Evolutionary conservation across 2,113 vertebrate genomes (phyloP), one percentile per base, ranked within the genome.

Genomic region (Coptodon bakossiorum): DNA sequence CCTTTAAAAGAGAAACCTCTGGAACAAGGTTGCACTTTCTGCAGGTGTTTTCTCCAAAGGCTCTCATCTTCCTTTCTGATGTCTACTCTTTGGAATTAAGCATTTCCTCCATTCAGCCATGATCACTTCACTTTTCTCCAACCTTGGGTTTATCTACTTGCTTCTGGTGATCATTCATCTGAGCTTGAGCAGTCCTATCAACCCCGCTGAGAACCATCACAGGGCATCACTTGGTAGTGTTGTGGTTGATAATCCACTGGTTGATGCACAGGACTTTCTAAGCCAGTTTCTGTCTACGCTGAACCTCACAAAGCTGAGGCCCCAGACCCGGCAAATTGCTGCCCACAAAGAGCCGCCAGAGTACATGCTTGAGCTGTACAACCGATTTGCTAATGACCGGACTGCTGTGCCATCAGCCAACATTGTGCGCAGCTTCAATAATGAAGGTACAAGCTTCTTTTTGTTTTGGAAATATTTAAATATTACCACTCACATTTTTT

Each of bases 321-420:
- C 90, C 81, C 96, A 97, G 2, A 80, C 87, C 38, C 95, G 95
- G 11, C 94, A 97, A 61, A 92, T 93, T 0, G 61, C 83, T 7
- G 92, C 93, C 88, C 97, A 92, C 38, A 95, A 96, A 78, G 97
- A 99, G 73, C 96, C 98, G 0, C 97, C 98, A 10, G 98, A 99
- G 90, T 99, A 98, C 95, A 99, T 99, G 99, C 81, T 99, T 89
- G 98, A 99, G 90, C 97, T 99, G 59, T 99, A 99, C 94, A 97
- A 98, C 89, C 97, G 95, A 76, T 99, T 99, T 71, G 96, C 97
- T 57, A 97, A 95, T 0, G 98, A 99, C 87, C 97, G 92, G 78
- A 96, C 97, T 5, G 96, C 97, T 11, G 96, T 97, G 94, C 98
- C 98, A 0, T 97, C 97, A 0, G 97, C 97, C 82, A 98, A 97